Conservation (phyloP, 1,140 invertebrate species). For the Aporrectodea caliginosa region DNA sequence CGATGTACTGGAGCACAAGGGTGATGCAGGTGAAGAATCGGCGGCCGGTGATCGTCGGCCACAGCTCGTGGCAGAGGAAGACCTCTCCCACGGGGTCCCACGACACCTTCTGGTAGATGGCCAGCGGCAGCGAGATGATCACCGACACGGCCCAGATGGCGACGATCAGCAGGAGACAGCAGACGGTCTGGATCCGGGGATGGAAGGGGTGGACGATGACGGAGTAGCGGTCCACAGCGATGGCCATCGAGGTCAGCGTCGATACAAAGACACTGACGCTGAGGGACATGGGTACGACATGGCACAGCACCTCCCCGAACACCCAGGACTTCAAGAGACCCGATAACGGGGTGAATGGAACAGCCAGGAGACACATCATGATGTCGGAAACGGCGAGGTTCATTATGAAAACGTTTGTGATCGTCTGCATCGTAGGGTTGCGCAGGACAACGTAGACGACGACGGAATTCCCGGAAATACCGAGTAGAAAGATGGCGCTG, state of each 20-base stretch:
- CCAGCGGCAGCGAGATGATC: conserved; percentile 84
- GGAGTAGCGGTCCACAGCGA: conserved; percentile 92
- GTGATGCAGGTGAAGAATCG: conserved; percentile 79
- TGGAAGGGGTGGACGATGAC: conserved; percentile 89
- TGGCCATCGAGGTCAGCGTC: conserved; percentile 89
- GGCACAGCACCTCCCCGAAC: conserved; percentile 81
- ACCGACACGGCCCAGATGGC: conserved; percentile 86
- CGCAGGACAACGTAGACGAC: conserved; percentile 79
- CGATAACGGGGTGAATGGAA: conserved; percentile 72
- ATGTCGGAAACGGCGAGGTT: conserved; percentile 94
- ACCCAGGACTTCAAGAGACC: conserved; percentile 83
- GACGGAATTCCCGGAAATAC: conserved; percentile 86
- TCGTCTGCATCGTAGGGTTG: conserved; percentile 92
- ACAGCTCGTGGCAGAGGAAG: conserved; percentile 76
- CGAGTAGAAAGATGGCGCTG: conserved; percentile 77
- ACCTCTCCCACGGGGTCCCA: conserved; percentile 35
- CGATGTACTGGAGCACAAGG: conserved; percentile 83
- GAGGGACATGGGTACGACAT: conserved; percentile 87
- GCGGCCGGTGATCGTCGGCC: conserved; percentile 70
- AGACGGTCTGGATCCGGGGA: conserved; percentile 66
- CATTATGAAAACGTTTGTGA: conserved; percentile 95
- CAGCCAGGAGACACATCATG: too few species aligned
- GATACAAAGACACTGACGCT: conserved; percentile 80
- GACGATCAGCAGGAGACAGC: conserved; percentile 74
- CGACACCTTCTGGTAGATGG: too few species aligned